A percentile compares a stretch with the other conserved stretches of the same genome.
These are phyloP conservation scores for Troides aeacus DNA, from an alignment of 2,888 invertebrate genomes.

Conservation along the genomic window DNA sequence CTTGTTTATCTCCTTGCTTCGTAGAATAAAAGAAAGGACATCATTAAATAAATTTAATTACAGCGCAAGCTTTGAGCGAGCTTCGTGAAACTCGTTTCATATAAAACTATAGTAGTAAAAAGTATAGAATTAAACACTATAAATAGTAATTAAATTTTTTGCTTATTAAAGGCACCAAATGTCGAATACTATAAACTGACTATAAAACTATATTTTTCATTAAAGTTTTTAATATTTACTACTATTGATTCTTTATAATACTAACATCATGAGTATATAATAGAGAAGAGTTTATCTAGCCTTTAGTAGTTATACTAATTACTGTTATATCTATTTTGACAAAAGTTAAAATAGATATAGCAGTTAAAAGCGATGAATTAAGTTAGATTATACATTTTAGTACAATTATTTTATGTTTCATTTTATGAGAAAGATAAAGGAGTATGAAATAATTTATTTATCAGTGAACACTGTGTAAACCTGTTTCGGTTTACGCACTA, in stretches of 20 bases:
- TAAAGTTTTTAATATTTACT: too few relatives aligned
- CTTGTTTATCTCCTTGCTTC: too few relatives aligned
- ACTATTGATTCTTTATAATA: too few relatives aligned
- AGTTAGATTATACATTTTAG: not conserved
- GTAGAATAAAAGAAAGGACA: not conserved
- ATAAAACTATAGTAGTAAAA: not conserved
- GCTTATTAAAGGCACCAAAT: not conserved
- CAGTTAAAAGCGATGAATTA: not conserved
- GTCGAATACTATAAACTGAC: too few relatives aligned
- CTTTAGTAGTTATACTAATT: too few relatives aligned
- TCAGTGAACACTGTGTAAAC: constrained; percentile 16
- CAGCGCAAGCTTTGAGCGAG: not conserved
- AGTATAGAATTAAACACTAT: not conserved
- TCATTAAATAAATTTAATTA: not conserved
- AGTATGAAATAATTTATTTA: constrained; percentile 12
- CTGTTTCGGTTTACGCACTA: constrained; percentile 14
- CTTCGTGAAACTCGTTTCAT: not conserved
- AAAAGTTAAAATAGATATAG: not conserved
- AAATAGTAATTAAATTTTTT: not conserved
- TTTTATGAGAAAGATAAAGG: constrained; percentile 6
- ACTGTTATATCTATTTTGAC: too few relatives aligned
- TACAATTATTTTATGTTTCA: not conserved
- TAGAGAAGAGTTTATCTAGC: not conserved
- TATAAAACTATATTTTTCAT: too few relatives aligned
- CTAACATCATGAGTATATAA: not conserved